These are phyloP conservation scores for Biston betularia DNA, from an alignment of 2,888 invertebrate genomes.

Conservation along the genomic window DNA sequence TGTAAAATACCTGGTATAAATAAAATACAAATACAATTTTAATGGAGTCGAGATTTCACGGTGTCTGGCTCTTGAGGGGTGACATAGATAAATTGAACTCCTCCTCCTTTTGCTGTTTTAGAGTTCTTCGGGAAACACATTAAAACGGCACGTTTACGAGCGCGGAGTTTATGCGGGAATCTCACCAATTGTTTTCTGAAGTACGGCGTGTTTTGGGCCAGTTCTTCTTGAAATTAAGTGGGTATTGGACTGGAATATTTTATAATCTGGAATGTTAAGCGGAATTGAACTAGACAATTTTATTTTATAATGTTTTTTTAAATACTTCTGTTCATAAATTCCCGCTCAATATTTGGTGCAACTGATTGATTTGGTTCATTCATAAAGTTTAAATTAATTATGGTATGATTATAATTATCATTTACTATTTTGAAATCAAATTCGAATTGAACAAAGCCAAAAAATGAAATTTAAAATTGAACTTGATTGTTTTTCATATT, in stretches of 20 bases:
- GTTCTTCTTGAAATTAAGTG: constrained; percentile 17
- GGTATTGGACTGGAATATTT: constrained; percentile 11
- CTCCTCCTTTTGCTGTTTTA: constrained; percentile 60
- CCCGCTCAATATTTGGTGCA: too few species aligned
- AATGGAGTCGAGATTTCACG: constrained; percentile 74
- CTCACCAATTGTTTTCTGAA: constrained; percentile 36
- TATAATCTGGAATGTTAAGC: too few species aligned
- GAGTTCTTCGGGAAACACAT: constrained; percentile 55
- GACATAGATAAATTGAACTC: constrained; percentile 73
- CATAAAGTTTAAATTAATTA: too few species aligned
- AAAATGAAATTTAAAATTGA: too few species aligned
- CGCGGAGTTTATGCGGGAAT: constrained; percentile 37
- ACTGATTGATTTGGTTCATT: too few species aligned
- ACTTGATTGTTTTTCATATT: too few species aligned
- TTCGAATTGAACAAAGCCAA: too few species aligned
- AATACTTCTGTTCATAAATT: too few species aligned
- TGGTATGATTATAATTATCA: too few species aligned
- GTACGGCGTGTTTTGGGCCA: constrained; percentile 29
- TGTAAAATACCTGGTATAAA: constrained; percentile 40
- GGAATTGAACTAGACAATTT: too few species aligned
- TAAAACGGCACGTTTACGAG: constrained; percentile 47
- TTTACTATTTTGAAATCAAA: too few species aligned
- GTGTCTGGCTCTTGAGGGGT: constrained; percentile 68
- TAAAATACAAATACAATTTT: constrained; percentile 59
- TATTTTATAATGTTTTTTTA: too few species aligned